Percentiles rank a stretch among this genome's conserved stretches.
These are phyloP conservation scores for Neofelis nebulosa DNA, from an alignment of 2,113 vertebrate species.

Conservation along the genomic window DNA sequence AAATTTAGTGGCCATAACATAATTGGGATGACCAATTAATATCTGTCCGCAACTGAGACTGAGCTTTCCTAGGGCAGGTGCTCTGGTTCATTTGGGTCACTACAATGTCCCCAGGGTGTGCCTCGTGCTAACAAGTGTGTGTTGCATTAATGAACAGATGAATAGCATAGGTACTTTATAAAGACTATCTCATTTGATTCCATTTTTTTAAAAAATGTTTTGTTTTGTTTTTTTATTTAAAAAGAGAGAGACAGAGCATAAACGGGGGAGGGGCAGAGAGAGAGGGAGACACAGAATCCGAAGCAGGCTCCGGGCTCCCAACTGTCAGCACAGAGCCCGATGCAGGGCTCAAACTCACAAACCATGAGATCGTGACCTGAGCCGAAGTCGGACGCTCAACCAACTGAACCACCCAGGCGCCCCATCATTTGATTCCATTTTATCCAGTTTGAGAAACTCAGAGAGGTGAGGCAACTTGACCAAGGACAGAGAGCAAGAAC, in stretches of 20 bases:
- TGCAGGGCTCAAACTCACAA: no score
- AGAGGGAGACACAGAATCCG: no score
- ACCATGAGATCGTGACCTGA: no score
- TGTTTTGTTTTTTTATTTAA: no score
- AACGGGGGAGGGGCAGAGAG: no score
- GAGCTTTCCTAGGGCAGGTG: neutral
- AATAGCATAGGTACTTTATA: neutral
- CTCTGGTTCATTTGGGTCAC: neutral
- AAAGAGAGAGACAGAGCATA: no score
- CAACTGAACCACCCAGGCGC: no score
- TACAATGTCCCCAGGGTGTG: neutral
- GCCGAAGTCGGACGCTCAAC: no score
- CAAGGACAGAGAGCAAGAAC: neutral
- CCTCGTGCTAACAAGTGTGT: neutral
- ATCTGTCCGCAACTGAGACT: neutral
- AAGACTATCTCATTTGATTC: neutral
- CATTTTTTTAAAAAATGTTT: neutral
- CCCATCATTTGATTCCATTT: neutral
- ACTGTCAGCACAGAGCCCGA: no score
- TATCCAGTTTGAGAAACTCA: neutral
- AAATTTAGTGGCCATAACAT: neutral
- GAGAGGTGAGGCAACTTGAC: neutral
- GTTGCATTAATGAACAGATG: neutral
- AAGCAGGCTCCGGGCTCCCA: no score
- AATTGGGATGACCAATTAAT: neutral